Percentiles rank a stretch among this genome's conserved stretches.
Conservation (phyloP, 1,140 invertebrate genomes). For the Heliconius himera region DNA sequence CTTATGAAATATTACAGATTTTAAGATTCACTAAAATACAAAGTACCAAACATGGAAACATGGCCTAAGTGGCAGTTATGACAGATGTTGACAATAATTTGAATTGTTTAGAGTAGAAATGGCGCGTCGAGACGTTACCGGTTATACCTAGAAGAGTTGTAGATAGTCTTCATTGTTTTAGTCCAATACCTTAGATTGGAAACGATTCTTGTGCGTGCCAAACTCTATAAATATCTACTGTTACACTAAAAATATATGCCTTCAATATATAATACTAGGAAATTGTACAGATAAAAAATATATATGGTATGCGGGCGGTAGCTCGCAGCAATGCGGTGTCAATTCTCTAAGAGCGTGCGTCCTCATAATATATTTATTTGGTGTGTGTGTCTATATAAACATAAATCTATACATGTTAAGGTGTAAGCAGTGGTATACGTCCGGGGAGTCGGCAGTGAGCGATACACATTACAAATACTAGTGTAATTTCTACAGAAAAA, state of each 20-base stretch:
- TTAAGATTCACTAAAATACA: constrained; percentile 13
- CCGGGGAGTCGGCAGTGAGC: constrained; percentile 73
- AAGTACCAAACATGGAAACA: constrained; percentile 10
- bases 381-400: constrained; percentile 71
- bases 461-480: constrained; percentile 74
- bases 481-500: constrained; percentile 84
- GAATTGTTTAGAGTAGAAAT: constrained; percentile 36
- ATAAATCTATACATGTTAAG: constrained; percentile 73
- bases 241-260: constrained; percentile 25
- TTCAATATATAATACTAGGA: constrained; percentile 34
- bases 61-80: constrained; percentile 18
- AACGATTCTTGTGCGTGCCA: constrained; percentile 35
- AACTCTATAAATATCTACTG: constrained; percentile 31
- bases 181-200: constrained; percentile 46
- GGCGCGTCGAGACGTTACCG: constrained; percentile 31
- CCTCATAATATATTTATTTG: constrained; percentile 59
- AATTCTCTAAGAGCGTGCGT: constrained; percentile 71
- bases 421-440: constrained; percentile 66
- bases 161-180: constrained; percentile 56
- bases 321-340: constrained; percentile 65
- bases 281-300: constrained; percentile 42
- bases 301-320: constrained; percentile 51
- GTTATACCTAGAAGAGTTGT: constrained; percentile 44
- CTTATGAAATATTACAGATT: constrained; percentile 20
- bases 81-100: constrained; percentile 42